phyloP scores from a whole-genome alignment of 2,797 vertebrate species.

The Knipowitschia caucasica region DNA sequence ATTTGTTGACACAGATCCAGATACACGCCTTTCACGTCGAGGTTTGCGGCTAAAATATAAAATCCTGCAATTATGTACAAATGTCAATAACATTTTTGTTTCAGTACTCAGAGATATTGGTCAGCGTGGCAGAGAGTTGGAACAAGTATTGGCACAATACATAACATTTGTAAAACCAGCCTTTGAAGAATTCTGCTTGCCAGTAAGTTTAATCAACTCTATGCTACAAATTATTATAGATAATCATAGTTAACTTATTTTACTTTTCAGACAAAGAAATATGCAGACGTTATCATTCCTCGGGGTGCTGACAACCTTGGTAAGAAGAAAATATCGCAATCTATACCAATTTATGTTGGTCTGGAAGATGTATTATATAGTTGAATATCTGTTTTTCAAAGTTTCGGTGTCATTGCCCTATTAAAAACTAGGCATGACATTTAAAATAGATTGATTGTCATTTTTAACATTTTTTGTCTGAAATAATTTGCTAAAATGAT shows the following conservation, averaged over 20 bases:
- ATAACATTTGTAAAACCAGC: constrained; percentile 97
- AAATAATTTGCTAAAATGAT: too few species aligned
- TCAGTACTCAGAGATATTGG: constrained; percentile 92
- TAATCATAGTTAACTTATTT: neutral
- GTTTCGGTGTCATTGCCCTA: too few species aligned
- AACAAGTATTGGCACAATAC: constrained; percentile 93
- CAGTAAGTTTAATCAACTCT: constrained; percentile 76
- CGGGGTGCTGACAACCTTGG: constrained; percentile 94
- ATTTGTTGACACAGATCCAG: constrained; percentile 95
- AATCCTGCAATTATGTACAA: too few species aligned
- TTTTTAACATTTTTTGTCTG: too few species aligned
- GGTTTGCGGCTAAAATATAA: constrained; percentile 44
- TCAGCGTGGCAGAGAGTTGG: constrained; percentile 89
- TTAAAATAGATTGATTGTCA: too few species aligned
- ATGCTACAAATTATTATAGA: neutral
- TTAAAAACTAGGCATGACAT: too few species aligned
- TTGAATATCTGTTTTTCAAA: too few species aligned
- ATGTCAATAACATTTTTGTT: constrained; percentile 61
- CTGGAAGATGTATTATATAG: too few species aligned
- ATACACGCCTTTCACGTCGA: constrained; percentile 91
- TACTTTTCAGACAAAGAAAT: constrained; percentile 89
- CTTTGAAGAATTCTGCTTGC: constrained; percentile 98
- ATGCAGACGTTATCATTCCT: constrained; percentile 97
- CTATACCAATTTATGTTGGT: neutral
- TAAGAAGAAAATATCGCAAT: constrained; percentile 56